Percentiles rank a stretch among this genome's conserved stretches.
These are phyloP conservation scores for Diarsia rubi DNA, from an alignment of 2,888 invertebrate species.

Conservation along the genomic window DNA sequence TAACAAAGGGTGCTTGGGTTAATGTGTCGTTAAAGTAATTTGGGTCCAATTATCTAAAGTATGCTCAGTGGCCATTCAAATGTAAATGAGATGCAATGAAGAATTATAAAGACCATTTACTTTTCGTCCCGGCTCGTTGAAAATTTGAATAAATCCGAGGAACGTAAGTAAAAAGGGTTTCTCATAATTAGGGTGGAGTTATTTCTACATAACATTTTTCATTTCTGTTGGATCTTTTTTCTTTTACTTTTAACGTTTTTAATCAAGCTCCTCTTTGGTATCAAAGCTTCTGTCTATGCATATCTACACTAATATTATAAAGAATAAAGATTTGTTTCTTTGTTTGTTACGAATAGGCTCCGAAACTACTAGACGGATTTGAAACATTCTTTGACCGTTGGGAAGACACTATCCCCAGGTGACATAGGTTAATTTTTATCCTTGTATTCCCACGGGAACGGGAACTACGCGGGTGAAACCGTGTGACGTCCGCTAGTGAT, in stretches of 20 bases:
- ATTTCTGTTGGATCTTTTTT: constrained; percentile 40
- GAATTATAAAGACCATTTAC: constrained; percentile 56
- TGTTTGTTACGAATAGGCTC: no score
- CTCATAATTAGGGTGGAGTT: constrained; percentile 5
- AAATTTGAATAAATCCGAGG: constrained; percentile 45
- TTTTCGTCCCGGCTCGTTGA: constrained; percentile 27
- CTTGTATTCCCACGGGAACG: no score
- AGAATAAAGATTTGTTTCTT: no score
- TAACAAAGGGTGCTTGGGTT: constrained; percentile 46
- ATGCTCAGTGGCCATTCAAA: constrained; percentile 52
- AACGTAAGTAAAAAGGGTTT: not conserved
- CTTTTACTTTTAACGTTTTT: constrained; percentile 57
- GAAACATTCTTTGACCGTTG: no score
- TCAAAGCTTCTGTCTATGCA: constrained; percentile 26
- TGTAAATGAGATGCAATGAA: constrained; percentile 55
- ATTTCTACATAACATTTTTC: constrained; percentile 17
- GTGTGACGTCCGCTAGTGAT: no score
- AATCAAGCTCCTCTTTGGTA: constrained; percentile 41
- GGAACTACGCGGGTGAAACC: no score
- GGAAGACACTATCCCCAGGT: no score
- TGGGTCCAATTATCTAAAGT: constrained; percentile 58
- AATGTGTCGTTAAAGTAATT: constrained; percentile 61
- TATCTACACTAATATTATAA: no score
- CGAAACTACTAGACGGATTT: no score
- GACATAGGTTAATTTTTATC: no score